Conservation (phyloP, 1,140 invertebrate species). For the Heliconius eleuchia region DNA sequence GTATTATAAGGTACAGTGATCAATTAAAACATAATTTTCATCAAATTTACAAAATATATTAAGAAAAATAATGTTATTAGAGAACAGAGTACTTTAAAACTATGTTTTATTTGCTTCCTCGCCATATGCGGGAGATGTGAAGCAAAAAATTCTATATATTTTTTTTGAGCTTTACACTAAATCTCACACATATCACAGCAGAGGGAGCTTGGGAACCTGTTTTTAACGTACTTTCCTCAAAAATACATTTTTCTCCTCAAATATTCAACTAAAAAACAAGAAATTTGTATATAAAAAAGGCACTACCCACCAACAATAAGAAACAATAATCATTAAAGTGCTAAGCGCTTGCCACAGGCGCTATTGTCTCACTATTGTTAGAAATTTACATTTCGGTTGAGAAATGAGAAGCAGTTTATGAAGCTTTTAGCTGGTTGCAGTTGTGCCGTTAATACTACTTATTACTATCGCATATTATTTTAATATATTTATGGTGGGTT, state of each 20-base stretch:
- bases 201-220: too few relatives aligned
- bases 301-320: constrained; percentile 9
- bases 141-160: too few relatives aligned
- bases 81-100: too few relatives aligned
- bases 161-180: too few relatives aligned
- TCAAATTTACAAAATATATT: too few relatives aligned
- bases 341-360: constrained; percentile 5
- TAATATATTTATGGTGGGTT: neutral
- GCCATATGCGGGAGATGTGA: too few relatives aligned
- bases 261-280: neutral
- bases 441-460: constrained; percentile 1
- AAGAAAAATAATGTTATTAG: too few relatives aligned
- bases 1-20: too few relatives aligned
- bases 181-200: too few relatives aligned
- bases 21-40: too few relatives aligned
- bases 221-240: too few relatives aligned
- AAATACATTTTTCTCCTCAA: neutral
- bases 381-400: constrained; percentile 10
- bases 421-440: constrained; percentile 3
- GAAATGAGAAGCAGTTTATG: constrained; percentile 8
- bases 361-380: constrained; percentile 6
- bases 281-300: constrained; percentile 2
- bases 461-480: neutral
- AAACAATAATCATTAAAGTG: neutral
- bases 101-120: too few relatives aligned